Evolutionary conservation across 2,888 invertebrate species (phyloP).

Genomic region (Sympetrum striolatum): DNA sequence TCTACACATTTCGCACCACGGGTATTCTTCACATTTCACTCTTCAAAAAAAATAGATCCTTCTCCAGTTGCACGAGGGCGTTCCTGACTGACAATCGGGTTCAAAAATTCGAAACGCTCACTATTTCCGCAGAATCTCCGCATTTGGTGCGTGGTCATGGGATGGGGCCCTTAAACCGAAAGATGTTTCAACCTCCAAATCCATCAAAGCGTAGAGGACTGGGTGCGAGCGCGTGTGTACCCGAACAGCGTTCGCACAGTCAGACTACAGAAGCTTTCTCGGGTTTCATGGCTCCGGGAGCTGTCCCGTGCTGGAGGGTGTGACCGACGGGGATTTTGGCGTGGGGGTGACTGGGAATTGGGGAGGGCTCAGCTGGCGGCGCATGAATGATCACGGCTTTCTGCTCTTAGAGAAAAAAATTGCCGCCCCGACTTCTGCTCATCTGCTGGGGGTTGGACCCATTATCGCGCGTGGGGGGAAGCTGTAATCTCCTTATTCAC

Average conservation of each 20-base stretch:
- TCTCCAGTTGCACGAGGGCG: background rate
- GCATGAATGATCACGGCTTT: conserved; percentile 33
- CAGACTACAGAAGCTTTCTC: conserved; percentile 2
- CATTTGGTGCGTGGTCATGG: background rate
- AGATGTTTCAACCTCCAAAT: background rate
- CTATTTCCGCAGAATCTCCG: background rate
- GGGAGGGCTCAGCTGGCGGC: conserved; percentile 18
- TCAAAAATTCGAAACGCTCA: background rate
- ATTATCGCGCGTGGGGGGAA: background rate
- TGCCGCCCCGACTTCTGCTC: background rate
- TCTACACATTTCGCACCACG: background rate
- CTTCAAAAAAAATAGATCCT: background rate
- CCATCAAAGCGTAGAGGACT: background rate
- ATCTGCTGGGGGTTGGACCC: background rate
- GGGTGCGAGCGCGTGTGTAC: background rate
- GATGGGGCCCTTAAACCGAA: background rate
- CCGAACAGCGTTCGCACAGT: background rate
- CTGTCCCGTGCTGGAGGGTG: background rate
- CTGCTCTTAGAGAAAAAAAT: background rate
- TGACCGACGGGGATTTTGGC: conserved; percentile 11
- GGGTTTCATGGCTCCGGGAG: conserved; percentile 19
- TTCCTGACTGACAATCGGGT: conserved; percentile 1
- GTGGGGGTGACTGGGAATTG: background rate
- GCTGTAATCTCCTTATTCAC: conserved; percentile 6
- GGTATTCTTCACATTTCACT: background rate